phyloP scores from a whole-genome alignment of 2,888 invertebrate species.

The Hypena proboscidalis region DNA sequence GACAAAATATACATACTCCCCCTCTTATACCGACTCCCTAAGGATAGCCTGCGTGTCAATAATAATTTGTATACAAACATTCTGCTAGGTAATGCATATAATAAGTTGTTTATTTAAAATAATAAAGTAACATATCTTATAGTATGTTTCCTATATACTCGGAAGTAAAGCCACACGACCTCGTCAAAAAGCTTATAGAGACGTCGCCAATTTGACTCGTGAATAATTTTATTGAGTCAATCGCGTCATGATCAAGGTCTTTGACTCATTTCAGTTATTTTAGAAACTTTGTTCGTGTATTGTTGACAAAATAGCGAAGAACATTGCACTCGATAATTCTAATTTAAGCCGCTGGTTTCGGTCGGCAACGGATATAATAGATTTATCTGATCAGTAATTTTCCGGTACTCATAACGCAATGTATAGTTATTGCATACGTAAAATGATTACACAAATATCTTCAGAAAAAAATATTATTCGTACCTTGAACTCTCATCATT shows the following conservation, averaged over 20 bases:
- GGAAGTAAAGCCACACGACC: slow-evolving; percentile 54
- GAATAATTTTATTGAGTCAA: slow-evolving; percentile 67
- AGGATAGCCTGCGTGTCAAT: too few species aligned
- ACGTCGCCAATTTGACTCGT: slow-evolving; percentile 48
- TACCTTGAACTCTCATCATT: too few species aligned
- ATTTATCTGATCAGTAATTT: slow-evolving; percentile 5
- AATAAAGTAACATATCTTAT: slow-evolving; percentile 14
- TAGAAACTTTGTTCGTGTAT: slow-evolving; percentile 64
- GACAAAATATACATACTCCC: too few species aligned
- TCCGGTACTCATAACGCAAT: slow-evolving; percentile 1
- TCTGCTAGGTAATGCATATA: too few species aligned
- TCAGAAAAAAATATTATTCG: too few species aligned
- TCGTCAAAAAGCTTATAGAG: slow-evolving; percentile 35
- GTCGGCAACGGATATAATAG: slow-evolving; percentile 2
- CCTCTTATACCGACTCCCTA: too few species aligned
- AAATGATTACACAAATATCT: too few species aligned
- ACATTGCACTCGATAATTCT: slow-evolving; percentile 49
- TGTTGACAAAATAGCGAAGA: slow-evolving; percentile 59
- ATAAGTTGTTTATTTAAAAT: slow-evolving; percentile 1
- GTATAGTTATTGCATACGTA: too few species aligned
- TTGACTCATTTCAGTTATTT: slow-evolving; percentile 73
- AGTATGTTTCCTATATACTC: slow-evolving; percentile 45
- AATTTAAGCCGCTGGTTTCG: slow-evolving; percentile 27
- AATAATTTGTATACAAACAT: too few species aligned
- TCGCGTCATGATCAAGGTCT: slow-evolving; percentile 78